Percentiles rank a stretch among this genome's conserved stretches.
Evolutionary conservation across 2,113 vertebrate genomes (phyloP).

Genomic region (Petromus typicus): DNA sequence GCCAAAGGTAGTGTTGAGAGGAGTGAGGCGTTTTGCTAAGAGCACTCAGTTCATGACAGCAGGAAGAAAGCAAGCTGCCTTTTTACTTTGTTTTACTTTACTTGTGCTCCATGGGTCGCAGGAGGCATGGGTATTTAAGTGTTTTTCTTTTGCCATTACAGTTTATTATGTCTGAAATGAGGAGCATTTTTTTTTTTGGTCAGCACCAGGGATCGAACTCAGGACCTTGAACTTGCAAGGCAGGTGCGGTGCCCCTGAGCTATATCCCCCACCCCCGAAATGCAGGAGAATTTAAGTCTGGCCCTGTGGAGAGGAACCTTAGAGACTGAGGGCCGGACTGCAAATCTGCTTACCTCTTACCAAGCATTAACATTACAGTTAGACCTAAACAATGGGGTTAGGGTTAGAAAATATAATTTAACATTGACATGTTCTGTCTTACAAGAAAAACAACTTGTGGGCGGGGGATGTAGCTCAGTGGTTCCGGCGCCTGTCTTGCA

Average conservation of each 20-base stretch:
- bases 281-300: neutral
- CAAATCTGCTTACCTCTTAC: neutral
- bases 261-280: too few species aligned
- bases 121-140: neutral
- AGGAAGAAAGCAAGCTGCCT: neutral
- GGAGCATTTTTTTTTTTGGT: too few species aligned
- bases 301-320: neutral
- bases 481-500: too few species aligned
- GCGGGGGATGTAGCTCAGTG: too few species aligned
- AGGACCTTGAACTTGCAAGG: too few species aligned
- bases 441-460: too few species aligned
- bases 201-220: too few species aligned
- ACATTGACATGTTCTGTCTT: neutral
- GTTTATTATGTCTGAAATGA: neutral
- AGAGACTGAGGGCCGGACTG: neutral
- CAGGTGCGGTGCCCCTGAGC: too few species aligned
- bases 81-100: too few species aligned
- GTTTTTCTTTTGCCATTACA: neutral
- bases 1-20: neutral
- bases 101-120: accelerated
- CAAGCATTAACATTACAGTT: neutral
- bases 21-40: neutral
- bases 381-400: neutral
- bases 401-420: neutral
- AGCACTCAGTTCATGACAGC: neutral